phyloP scores from a whole-genome alignment of 64 coral and sea anemone genomes.

The Stylophora pistillata region DNA sequence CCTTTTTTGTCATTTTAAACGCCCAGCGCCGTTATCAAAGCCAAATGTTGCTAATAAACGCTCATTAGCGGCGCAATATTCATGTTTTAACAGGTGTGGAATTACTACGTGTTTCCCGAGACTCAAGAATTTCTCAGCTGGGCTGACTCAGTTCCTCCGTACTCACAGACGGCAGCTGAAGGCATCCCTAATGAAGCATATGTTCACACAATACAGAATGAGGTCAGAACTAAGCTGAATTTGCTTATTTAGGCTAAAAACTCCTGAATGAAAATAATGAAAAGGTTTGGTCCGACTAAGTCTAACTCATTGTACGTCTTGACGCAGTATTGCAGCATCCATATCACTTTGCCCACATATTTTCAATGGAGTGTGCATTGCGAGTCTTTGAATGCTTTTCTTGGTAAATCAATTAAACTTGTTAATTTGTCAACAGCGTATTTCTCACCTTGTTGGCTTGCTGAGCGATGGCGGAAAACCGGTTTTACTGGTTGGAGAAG shows the following conservation, averaged over 20 bases:
- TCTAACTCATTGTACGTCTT: too few relatives aligned
- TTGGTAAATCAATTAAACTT: not conserved
- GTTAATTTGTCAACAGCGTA: conserved; percentile 62
- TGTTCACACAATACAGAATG: conserved; percentile 90
- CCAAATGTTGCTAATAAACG: too few relatives aligned
- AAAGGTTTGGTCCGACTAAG: too few relatives aligned
- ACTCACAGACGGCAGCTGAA: conserved; percentile 91
- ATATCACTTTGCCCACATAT: too few relatives aligned
- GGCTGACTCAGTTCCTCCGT: conserved; percentile 77
- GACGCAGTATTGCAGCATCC: too few relatives aligned
- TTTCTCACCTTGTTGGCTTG: conserved; percentile 93
- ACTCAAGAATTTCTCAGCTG: conserved; percentile 93
- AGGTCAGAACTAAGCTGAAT: conserved; percentile 31
- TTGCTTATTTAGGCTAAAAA: not conserved
- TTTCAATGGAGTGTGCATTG: too few relatives aligned
- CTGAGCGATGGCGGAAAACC: conserved; percentile 89
- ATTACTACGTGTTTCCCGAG: conserved; percentile 89
- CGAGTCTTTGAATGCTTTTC: too few relatives aligned
- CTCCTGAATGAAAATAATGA: too few relatives aligned
- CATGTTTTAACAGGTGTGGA: conserved; percentile 77
- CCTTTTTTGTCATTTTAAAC: too few relatives aligned
- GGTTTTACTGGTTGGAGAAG: conserved; percentile 88
- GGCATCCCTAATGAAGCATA: conserved; percentile 91
- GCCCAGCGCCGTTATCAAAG: too few relatives aligned
- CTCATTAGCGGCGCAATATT: not conserved